Conservation (phyloP, 2,797 vertebrate genomes). For the Heterohyrax brucei region DNA sequence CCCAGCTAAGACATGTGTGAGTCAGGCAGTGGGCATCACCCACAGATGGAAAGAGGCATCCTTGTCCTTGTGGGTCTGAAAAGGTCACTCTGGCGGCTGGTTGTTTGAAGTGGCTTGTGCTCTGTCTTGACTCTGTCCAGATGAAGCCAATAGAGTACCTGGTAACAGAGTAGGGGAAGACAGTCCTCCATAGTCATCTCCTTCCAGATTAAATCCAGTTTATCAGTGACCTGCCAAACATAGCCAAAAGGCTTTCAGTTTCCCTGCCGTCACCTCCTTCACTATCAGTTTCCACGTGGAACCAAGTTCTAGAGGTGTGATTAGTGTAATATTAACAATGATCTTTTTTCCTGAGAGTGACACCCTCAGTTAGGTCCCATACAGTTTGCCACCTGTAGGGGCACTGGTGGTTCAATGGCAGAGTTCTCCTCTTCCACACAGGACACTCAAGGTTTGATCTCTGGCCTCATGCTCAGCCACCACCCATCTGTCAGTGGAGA, state of each 20-base stretch:
- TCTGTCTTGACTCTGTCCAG: not conserved
- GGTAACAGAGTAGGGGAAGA: fast-evolving
- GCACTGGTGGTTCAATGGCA: not conserved
- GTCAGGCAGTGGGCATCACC: constrained; percentile 20
- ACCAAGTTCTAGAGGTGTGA: not conserved
- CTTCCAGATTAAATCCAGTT: not conserved
- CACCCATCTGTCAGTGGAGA: not conserved
- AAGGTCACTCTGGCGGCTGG: not conserved
- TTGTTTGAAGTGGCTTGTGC: not conserved
- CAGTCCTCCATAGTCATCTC: not conserved
- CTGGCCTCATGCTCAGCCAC: not conserved
- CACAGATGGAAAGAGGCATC: not conserved
- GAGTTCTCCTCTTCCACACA: not conserved
- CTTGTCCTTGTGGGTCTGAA: not conserved
- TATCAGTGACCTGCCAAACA: fast-evolving
- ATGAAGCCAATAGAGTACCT: not conserved
- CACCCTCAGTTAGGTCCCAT: not conserved
- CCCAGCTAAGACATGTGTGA: not conserved
- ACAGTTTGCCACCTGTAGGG: not conserved
- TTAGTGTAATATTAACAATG: not conserved
- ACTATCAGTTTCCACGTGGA: not conserved
- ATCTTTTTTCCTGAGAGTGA: not conserved
- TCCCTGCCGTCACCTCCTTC: not conserved
- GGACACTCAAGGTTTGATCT: not conserved
- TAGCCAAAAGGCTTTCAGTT: no score